A percentile compares a stretch with the other conserved stretches of the same genome.
Evolutionary conservation across 2,113 vertebrate genomes (phyloP).

Genomic region (Microcebus griseorufus): DNA sequence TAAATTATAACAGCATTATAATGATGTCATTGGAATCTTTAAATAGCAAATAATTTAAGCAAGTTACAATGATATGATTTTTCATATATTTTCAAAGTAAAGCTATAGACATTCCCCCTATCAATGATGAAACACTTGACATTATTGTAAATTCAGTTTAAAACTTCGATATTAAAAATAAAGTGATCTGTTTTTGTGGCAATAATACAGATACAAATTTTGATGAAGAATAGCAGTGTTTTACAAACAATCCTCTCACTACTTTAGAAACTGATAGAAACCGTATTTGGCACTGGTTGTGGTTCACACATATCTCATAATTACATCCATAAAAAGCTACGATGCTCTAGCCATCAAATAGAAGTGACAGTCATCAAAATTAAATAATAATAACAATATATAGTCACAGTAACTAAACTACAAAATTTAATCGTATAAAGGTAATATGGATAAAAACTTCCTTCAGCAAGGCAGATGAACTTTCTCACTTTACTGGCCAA

Average conservation of each 20-base stretch:
- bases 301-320: neutral
- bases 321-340: neutral
- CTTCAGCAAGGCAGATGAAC: neutral
- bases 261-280: neutral
- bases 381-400: neutral
- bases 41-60: constrained; percentile 18
- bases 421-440: neutral
- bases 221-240: neutral
- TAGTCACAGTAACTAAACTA: neutral
- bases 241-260: neutral
- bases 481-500: neutral
- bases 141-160: neutral
- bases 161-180: neutral
- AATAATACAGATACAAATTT: neutral
- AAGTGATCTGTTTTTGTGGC: neutral
- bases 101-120: neutral
- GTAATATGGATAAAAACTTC: neutral
- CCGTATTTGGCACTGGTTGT: neutral
- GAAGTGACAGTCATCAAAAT: neutral
- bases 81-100: neutral
- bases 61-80: neutral
- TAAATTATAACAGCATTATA: neutral
- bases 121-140: neutral
- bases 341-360: neutral
- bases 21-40: neutral